phyloP scores from a whole-genome alignment of 2,888 invertebrate species.

The Lepidocyrtinus sp. region DNA sequence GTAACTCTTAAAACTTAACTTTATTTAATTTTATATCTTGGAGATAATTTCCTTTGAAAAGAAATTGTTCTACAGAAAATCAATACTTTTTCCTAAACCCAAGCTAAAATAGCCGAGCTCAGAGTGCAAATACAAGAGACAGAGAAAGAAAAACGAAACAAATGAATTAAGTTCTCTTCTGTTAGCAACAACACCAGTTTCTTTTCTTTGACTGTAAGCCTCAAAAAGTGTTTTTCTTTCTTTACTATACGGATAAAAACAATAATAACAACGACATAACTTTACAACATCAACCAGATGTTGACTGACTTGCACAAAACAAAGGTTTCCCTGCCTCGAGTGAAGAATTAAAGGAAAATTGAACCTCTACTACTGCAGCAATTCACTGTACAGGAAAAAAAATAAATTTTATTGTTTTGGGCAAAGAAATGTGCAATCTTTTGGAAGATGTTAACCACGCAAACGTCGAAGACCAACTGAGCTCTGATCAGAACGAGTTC shows the following conservation, averaged over 20 bases:
- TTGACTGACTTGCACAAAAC: constrained; percentile 45
- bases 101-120: too few relatives aligned
- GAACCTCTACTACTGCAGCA: neutral
- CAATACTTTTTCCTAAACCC: too few relatives aligned
- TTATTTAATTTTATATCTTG: too few relatives aligned
- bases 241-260: too few relatives aligned
- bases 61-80: too few relatives aligned
- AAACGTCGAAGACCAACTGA: constrained; percentile 55
- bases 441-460: constrained; percentile 35
- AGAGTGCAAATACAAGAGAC: too few relatives aligned
- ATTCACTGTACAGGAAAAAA: neutral
- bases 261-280: constrained; percentile 24
- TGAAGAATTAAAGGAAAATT: neutral
- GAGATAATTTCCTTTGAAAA: too few relatives aligned
- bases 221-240: too few relatives aligned
- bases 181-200: constrained; percentile 17
- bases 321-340: too few relatives aligned
- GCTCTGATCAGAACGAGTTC: constrained; percentile 44
- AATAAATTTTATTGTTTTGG: too few relatives aligned
- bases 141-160: neutral
- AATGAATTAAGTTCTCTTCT: neutral
- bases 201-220: constrained; percentile 13
- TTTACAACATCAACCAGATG: constrained; percentile 47
- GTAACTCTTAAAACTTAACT: too few relatives aligned
- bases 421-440: neutral